These are phyloP conservation scores for Hoplostethus mediterraneus DNA, from an alignment of 2,797 vertebrate species.

Conservation along the genomic window DNA sequence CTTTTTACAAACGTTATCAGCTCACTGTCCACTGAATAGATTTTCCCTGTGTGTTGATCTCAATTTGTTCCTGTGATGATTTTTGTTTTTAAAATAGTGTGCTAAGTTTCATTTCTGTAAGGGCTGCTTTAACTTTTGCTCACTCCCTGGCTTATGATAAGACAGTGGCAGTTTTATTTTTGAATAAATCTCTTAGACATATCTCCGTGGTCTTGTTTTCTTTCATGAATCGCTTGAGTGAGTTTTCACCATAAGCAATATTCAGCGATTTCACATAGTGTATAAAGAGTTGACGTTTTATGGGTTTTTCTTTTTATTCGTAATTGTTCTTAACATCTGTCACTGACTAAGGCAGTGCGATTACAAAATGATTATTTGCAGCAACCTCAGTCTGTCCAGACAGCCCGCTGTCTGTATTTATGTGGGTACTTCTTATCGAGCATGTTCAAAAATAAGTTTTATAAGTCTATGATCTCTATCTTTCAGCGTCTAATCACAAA, in stretches of 20 bases:
- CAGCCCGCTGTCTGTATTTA: too few relatives aligned
- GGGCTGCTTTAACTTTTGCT: constrained; percentile 65
- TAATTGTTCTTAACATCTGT: too few relatives aligned
- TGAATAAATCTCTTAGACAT: constrained; percentile 74
- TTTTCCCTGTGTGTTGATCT: constrained; percentile 19
- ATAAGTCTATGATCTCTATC: background rate
- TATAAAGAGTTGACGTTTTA: too few relatives aligned
- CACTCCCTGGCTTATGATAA: constrained; percentile 60
- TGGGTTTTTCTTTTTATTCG: too few relatives aligned
- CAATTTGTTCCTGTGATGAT: constrained; percentile 52
- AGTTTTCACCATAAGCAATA: too few relatives aligned
- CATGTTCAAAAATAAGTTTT: too few relatives aligned
- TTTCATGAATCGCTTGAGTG: background rate
- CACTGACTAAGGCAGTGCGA: too few relatives aligned
- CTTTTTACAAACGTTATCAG: constrained; percentile 30
- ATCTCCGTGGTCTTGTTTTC: background rate
- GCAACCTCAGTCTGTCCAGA: too few relatives aligned
- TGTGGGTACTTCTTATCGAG: too few relatives aligned
- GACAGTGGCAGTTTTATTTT: constrained; percentile 77
- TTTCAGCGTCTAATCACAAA: constrained; percentile 4
- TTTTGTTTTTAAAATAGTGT: constrained; percentile 65
- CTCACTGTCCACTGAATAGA: constrained; percentile 25
- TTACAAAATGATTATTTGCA: too few relatives aligned
- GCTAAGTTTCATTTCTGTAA: constrained; percentile 62
- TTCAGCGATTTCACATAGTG: too few relatives aligned